Evolutionary conservation across 2,797 vertebrate genomes (phyloP), one percentile per base, ranked within the genome.

Genomic region (Gadopsis marmoratus): DNA sequence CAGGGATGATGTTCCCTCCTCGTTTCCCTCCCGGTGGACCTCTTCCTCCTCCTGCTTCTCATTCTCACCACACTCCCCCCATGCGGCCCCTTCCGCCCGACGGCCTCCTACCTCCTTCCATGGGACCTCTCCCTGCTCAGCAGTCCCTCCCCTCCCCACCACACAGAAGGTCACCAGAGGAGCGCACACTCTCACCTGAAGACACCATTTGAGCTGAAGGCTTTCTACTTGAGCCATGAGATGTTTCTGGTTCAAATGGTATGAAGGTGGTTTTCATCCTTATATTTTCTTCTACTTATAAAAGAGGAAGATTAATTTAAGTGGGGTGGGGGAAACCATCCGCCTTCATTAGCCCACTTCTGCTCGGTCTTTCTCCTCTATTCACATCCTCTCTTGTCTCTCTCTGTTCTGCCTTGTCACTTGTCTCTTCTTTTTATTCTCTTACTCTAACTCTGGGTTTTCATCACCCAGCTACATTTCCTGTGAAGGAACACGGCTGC

Each of bases 1-100:
- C 88, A 63, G 92, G 92, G 58, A 82, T 91, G 83, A 91, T 92
- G 84, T 80, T 88, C 35, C 92, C 91, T 63, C 86, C 93, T 82
- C 92, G 88, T 23, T 91, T 90, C 68, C 88, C 88, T 31, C 79
- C 86, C 0, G 26, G 86, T 23, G 92, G 91, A 74, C 81, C 85
- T 47, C 76, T 69, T 54, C 88, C 74, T 64, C 87, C 76, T 82
- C 84, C 66, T 26, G 48, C 2, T 65, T 33, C 81, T 67, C 88
- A 75, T 72, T 78, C 80, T 81, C 89, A 87, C 67, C 92, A 86
- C 13, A 61, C 47, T 19, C 76, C 86, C 7, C 76, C 66, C 7
- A 82, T 88, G 76, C 64, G 77, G 1, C 81, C 53, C 17, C 78
- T 72, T 72, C 77, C 71, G 31, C 76, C 75, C 0, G 86, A 91